Evolutionary conservation across 2,888 invertebrate species (phyloP), one percentile per base, ranked within the genome.

Genomic region (Ommatoiulus sabulosus): DNA sequence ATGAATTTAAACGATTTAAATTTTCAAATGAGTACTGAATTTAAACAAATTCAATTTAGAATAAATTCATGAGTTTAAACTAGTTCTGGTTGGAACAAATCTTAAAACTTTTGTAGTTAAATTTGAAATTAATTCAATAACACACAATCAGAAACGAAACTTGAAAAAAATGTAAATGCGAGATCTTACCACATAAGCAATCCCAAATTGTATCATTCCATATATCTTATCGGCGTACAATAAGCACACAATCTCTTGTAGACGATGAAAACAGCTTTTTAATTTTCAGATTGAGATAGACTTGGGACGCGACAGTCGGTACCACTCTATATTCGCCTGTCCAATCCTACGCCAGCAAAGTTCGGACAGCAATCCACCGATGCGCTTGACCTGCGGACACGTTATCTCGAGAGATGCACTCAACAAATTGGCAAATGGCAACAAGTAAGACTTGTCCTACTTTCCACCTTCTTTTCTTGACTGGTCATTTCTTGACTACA

Each of bases 241-340:
- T 35, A 35, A 35, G 35, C 35, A 35, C 35, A 2, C 35, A 35
- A 35, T 84, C 35, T 24, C 84, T 48, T 87, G 46, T 48, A 35
- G 35, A 35, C 35, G 35, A 35, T 35, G 35, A 35, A 35, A 35
- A 35, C 35, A 35, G 86, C 86, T 44, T 84, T 3, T n/a, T 12
- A 35, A 20, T 88, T 90, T 91, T 44, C 92, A 97, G 97, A 98
- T 99, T 93, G 98, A 99, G 93, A 97, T 99, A 89, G 98, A 99
- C 92, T 94, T 98, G 90, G 98, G 98, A 72, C 94, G 95, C 89
- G 97, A 97, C 90, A 96, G 96, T 91, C 95, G 97, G 90, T 98
- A 97, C 93, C 99, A 99, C 94, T 99, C 99, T 7, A 97, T 99
- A 92, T 99, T 99, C 94, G 98, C 99, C 43, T 99, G 99, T 93